Evolutionary conservation across 2,888 invertebrate species (phyloP), one percentile per base, ranked within the genome.

Genomic region (Scelioninae gen. 2): DNA sequence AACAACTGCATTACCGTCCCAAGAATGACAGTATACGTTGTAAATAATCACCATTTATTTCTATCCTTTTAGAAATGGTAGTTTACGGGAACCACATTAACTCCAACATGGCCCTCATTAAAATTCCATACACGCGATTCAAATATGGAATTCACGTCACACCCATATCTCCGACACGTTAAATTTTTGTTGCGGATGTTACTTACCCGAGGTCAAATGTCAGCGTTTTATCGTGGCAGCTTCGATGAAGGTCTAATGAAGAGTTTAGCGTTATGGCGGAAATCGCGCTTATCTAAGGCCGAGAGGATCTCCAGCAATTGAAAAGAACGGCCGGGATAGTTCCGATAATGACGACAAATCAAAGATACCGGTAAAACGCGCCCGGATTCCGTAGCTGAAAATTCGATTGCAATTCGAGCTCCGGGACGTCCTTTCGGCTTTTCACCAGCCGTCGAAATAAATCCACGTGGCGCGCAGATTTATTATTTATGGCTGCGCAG

Each of bases 401-500:
- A 28, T 61, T 48, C 48, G 35, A 39, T 58, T 50, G 41, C 57
- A 52, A 68, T 45, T 60, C 39, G 52, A 68, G 58, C 60, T 60
- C 52, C 18, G 35, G 25, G 18, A 52, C 60, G 52, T 45, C 43
- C 53, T 57, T 52, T 45, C 28, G 52, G 50, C 50, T 60, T 68
- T 68, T 68, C 52, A 60, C 35, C 35, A 50, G 22, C 5, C 2
- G n/a, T 18, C 31, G 33, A 57, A 67, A 67, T 58, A 58, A 67
- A 58, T 57, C 50, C 50, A 9, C 33, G 6, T 31, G 15, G 18
- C 39, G 52, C 55, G 52, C 43, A 58, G 58, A 50, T 58, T 67
- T 67, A 58, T 67, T 67, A 67, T 67, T 67, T 67, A 57, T 50
- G 43, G 45, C 16, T 16, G 37, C 57, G 55, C 39, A 19, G 35